phyloP scores from a whole-genome alignment of 1,140 invertebrate genomes.

The Drosophila malerkotliana region DNA sequence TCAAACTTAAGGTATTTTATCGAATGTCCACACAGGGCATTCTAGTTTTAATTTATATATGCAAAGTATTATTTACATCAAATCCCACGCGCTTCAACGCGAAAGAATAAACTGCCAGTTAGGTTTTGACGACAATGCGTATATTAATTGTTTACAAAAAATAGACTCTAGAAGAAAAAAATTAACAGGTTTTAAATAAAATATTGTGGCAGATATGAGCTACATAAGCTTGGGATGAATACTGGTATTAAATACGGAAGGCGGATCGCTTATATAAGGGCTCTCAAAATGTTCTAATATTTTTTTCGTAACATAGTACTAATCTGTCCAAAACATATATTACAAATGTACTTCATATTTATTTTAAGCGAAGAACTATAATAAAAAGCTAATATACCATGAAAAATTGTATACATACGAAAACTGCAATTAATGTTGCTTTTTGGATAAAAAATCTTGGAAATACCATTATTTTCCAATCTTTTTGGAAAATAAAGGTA shows the following conservation, averaged over 20 bases:
- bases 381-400: constrained; percentile 15
- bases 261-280: constrained; percentile 20
- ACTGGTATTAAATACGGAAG: constrained; percentile 2
- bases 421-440: constrained; percentile 20
- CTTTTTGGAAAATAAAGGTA: too few relatives aligned
- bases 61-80: constrained; percentile 16
- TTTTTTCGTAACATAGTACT: constrained; percentile 48
- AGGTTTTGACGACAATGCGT: constrained; percentile 18
- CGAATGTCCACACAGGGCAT: constrained; percentile 8
- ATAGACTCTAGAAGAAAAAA: constrained; percentile 13
- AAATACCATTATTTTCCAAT: too few relatives aligned
- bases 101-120: constrained; percentile 46
- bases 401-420: constrained; percentile 8
- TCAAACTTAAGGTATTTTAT: constrained; percentile 3
- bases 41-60: constrained; percentile 37
- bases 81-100: background rate
- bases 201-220: background rate
- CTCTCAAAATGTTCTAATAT: constrained; percentile 16
- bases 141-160: constrained; percentile 6
- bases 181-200: constrained; percentile 47
- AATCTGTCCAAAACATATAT: constrained; percentile 51
- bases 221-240: background rate
- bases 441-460: constrained; percentile 10
- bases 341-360: constrained; percentile 19
- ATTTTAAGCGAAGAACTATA: constrained; percentile 29